Evolutionary conservation across 2,113 vertebrate genomes (phyloP).

Genomic region (Campylomormyrus numenius): DNA sequence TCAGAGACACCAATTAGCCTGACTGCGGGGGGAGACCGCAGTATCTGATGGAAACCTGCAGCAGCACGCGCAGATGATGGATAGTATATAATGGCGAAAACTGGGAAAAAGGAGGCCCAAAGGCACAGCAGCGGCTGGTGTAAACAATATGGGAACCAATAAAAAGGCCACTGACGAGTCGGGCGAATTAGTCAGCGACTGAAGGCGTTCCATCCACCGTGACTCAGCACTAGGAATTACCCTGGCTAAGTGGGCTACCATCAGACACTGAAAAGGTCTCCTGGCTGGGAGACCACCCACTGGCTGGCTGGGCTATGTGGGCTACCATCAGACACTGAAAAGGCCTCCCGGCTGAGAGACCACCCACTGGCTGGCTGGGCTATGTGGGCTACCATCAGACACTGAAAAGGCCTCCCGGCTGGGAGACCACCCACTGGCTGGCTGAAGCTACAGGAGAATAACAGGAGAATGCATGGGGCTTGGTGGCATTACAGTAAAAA

Average conservation of each 20-base stretch:
- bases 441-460: not conserved
- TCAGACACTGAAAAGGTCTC: not conserved
- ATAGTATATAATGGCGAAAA: not conserved
- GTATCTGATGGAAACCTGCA: not conserved
- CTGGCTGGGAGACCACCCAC: not conserved
- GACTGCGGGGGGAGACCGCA: not conserved
- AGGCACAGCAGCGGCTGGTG: not conserved
- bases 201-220: not conserved
- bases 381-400: not conserved
- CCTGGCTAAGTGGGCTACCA: not conserved
- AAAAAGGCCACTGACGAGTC: not conserved
- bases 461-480: not conserved
- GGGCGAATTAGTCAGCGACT: not conserved
- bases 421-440: not conserved
- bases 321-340: not conserved
- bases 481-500: not conserved
- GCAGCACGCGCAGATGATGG: not conserved
- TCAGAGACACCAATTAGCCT: not conserved
- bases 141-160: not conserved
- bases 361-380: not conserved
- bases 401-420: not conserved
- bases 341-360: too few species aligned
- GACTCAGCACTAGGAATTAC: not conserved
- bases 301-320: not conserved
- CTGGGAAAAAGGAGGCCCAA: not conserved